A percentile compares a stretch with the other conserved stretches of the same genome.
Evolutionary conservation across 2,888 invertebrate species (phyloP).

Genomic region (Temnothorax unifasciatus): DNA sequence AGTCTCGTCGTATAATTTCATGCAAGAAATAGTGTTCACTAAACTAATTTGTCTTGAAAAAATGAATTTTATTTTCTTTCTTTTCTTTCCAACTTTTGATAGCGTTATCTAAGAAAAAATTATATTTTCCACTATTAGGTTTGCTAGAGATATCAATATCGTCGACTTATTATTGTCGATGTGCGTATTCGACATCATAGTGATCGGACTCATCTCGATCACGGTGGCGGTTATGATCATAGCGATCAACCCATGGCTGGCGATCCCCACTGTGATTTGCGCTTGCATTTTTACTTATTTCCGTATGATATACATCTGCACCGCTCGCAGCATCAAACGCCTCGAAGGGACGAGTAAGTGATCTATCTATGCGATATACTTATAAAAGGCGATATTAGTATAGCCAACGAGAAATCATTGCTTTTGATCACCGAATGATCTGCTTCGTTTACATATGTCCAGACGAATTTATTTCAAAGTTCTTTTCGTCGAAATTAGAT

Average conservation of each 20-base stretch:
- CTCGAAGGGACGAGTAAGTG: slow-evolving; percentile 93
- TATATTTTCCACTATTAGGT: slow-evolving; percentile 86
- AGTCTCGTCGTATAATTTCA: neutral
- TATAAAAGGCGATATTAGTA: neutral
- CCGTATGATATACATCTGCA: slow-evolving; percentile 91
- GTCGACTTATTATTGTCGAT: slow-evolving; percentile 89
- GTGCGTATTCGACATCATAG: slow-evolving; percentile 89
- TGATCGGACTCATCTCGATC: slow-evolving; percentile 88
- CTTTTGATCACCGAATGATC: neutral
- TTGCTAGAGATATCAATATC: slow-evolving; percentile 95
- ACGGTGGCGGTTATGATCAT: slow-evolving; percentile 89
- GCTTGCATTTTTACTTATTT: slow-evolving; percentile 88
- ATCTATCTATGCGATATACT: neutral
- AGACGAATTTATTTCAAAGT: neutral
- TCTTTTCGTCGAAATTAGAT: neutral
- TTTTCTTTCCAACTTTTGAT: neutral
- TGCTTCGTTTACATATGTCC: too few relatives aligned
- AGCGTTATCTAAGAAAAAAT: neutral
- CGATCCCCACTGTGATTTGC: slow-evolving; percentile 89
- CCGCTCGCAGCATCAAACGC: slow-evolving; percentile 93
- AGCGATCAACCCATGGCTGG: slow-evolving; percentile 91
- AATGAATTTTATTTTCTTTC: neutral
- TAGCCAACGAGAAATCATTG: neutral
- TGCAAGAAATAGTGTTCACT: neutral
- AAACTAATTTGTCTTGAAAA: neutral